Evolutionary conservation across 2,888 invertebrate species (phyloP).

Genomic region (Aplocera efformata): DNA sequence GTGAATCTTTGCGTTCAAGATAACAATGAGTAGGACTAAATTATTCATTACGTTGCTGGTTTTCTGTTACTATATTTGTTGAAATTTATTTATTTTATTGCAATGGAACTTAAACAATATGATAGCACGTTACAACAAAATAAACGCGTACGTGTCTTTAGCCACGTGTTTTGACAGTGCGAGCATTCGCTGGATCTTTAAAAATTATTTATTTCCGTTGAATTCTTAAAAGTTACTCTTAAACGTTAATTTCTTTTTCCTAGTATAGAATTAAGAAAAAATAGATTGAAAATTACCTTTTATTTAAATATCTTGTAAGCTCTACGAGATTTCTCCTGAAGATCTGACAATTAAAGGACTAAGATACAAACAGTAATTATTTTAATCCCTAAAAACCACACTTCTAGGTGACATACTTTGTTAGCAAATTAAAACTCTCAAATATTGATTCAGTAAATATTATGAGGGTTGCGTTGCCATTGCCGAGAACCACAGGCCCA

Average conservation of each 20-base stretch:
- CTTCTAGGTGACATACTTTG: conserved; percentile 34
- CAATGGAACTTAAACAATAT: conserved; percentile 1
- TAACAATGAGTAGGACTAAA: background rate
- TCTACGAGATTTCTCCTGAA: conserved; percentile 21
- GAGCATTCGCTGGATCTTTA: too few relatives aligned
- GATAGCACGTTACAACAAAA: too few relatives aligned
- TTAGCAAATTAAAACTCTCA: conserved; percentile 49
- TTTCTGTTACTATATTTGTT: conserved; percentile 1
- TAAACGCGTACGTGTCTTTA: conserved; percentile 31
- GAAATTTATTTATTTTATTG: background rate
- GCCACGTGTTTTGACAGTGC: too few relatives aligned
- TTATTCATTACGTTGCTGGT: conserved; percentile 35
- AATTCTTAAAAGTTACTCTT: too few relatives aligned
- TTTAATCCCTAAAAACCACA: conserved; percentile 12
- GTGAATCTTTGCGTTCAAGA: conserved; percentile 39
- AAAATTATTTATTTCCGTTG: too few relatives aligned
- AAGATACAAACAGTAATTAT: conserved; percentile 5
- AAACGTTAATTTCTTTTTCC: too few relatives aligned
- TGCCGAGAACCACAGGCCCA: conserved; percentile 39
- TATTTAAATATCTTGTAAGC: too few relatives aligned
- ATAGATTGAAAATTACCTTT: too few relatives aligned
- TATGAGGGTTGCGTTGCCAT: conserved; percentile 38
- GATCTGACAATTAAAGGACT: conserved; percentile 7
- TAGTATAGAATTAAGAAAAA: too few relatives aligned
- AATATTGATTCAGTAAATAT: conserved; percentile 53